phyloP scores from a whole-genome alignment of 1,140 invertebrate species.

The Magallana angulata region DNA sequence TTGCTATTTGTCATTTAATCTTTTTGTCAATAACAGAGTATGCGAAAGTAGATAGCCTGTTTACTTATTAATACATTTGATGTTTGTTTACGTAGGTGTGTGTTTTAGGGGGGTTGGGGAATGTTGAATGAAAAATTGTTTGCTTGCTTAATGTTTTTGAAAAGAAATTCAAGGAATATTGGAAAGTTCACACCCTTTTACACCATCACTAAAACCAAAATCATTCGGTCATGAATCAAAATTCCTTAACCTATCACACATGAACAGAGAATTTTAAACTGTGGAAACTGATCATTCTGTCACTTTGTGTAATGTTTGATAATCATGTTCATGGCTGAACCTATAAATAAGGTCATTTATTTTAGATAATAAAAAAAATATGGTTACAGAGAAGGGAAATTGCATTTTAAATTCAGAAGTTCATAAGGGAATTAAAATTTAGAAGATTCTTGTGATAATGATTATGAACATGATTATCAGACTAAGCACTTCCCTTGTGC shows the following conservation, averaged over 20 bases:
- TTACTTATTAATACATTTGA: not conserved
- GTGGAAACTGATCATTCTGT: slow-evolving; percentile 31
- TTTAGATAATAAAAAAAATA: not conserved
- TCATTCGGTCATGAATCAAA: not conserved
- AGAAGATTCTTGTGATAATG: not conserved
- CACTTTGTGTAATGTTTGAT: not conserved
- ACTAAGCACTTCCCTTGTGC: not conserved
- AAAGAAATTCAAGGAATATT: not conserved
- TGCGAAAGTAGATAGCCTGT: not conserved
- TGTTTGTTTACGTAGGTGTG: not conserved
- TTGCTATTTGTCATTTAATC: not conserved
- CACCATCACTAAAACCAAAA: not conserved
- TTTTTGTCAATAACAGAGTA: not conserved
- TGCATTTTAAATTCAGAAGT: not conserved
- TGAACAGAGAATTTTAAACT: not conserved
- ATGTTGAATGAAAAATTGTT: not conserved
- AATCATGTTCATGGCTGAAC: not conserved
- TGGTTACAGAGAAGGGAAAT: too few species aligned
- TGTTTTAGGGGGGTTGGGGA: not conserved
- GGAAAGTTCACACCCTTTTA: not conserved
- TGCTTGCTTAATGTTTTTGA: not conserved
- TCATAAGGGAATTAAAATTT: not conserved
- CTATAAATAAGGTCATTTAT: not conserved
- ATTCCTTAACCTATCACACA: not conserved
- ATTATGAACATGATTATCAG: slow-evolving; percentile 3